phyloP scores from a whole-genome alignment of 2,888 invertebrate species.

The Philaethria dido region DNA sequence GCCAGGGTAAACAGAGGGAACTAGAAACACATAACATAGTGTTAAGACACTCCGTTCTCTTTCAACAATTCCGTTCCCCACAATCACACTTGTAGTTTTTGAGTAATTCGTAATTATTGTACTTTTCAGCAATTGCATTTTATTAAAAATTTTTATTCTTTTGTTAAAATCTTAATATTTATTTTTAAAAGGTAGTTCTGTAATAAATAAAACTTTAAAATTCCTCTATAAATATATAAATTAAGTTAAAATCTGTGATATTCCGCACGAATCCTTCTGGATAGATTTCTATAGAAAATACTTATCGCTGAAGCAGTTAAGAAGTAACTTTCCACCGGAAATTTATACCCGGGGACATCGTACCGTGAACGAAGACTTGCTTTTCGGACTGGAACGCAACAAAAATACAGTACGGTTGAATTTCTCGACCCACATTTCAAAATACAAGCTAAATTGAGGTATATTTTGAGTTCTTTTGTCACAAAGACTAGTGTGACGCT shows the following conservation, averaged over 20 bases:
- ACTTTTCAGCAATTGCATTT: too few species aligned
- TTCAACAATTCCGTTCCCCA: too few species aligned
- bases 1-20: too few species aligned
- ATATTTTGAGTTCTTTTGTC: constrained; percentile 34
- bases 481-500: constrained; percentile 28
- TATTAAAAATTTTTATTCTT: too few species aligned
- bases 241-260: background rate
- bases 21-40: too few species aligned
- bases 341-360: constrained; percentile 26
- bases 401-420: constrained; percentile 31
- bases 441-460: constrained; percentile 33
- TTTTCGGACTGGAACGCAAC: constrained; percentile 23
- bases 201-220: too few species aligned
- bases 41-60: too few species aligned
- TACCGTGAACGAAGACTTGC: constrained; percentile 23
- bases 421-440: constrained; percentile 34
- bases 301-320: constrained; percentile 17
- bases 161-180: too few species aligned
- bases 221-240: too few species aligned
- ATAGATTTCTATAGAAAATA: constrained; percentile 7
- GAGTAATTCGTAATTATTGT: too few species aligned
- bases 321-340: constrained; percentile 25
- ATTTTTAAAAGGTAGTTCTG: too few species aligned
- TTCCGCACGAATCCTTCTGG: background rate
- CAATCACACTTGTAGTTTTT: too few species aligned